Evolutionary conservation across 2,113 vertebrate species (phyloP).

Genomic region (Athene noctua): DNA sequence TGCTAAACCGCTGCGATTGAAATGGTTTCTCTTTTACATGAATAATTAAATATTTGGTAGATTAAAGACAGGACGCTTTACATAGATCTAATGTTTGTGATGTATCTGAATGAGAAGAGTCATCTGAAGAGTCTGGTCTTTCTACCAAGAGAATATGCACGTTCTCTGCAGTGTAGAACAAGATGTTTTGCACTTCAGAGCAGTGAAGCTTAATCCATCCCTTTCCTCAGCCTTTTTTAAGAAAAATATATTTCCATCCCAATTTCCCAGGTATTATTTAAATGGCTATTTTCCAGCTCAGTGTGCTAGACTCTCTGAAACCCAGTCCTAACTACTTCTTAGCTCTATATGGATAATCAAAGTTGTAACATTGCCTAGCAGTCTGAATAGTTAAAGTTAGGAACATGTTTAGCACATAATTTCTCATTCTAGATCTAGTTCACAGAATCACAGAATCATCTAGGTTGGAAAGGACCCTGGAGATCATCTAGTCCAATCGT

Average conservation of each 20-base stretch:
- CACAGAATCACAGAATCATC: no score
- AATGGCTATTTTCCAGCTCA: neutral
- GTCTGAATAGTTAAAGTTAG: neutral
- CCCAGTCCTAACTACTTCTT: neutral
- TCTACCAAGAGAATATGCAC: neutral
- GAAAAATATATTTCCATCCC: neutral
- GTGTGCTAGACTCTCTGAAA: neutral
- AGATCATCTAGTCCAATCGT: no score
- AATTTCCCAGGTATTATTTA: neutral
- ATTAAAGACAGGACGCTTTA: neutral
- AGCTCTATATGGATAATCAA: accelerated
- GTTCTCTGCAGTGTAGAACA: neutral
- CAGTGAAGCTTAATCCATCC: neutral
- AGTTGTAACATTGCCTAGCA: neutral
- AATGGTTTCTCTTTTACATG: neutral
- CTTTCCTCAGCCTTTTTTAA: neutral
- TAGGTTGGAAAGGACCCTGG: no score
- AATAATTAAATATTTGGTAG: neutral
- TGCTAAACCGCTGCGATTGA: neutral
- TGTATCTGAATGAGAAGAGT: neutral
- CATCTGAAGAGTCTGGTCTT: neutral
- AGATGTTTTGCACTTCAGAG: neutral
- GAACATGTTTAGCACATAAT: neutral
- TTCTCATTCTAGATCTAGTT: neutral
- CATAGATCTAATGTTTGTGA: neutral